Conservation (phyloP, 2,888 invertebrate species). For the Xestia xanthographa region DNA sequence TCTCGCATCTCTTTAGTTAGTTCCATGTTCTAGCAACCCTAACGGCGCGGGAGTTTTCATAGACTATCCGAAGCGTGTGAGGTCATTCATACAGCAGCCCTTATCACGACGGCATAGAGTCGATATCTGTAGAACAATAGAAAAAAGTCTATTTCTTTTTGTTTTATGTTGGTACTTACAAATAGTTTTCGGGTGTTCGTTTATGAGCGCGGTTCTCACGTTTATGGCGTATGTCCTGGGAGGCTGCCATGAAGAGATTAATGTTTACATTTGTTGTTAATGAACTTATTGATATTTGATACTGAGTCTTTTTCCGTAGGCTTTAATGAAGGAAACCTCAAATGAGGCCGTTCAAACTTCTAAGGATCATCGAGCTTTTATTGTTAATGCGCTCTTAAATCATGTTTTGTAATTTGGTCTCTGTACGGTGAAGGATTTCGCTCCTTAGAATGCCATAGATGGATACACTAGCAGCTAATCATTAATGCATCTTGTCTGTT, state of each 20-base stretch:
- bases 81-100: constrained; percentile 65
- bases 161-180: constrained; percentile 61
- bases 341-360: background rate
- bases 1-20: background rate
- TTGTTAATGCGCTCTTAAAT: background rate
- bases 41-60: constrained; percentile 56
- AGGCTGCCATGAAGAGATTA: constrained; percentile 31
- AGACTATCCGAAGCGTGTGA: constrained; percentile 73
- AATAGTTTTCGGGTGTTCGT: constrained; percentile 67
- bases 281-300: constrained; percentile 26
- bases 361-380: background rate
- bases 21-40: constrained; percentile 38
- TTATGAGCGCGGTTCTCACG: constrained; percentile 66
- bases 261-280: constrained; percentile 49
- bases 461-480: background rate
- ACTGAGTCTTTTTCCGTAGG: background rate
- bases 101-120: constrained; percentile 53
- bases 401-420: no score
- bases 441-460: no score
- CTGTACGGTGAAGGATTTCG: no score
- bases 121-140: constrained; percentile 40
- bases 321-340: background rate
- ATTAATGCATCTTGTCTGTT: background rate
- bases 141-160: constrained; percentile 56
- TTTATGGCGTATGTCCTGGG: constrained; percentile 62